A percentile compares a stretch with the other conserved stretches of the same genome.
These are phyloP conservation scores for Polia nebulosa DNA, from an alignment of 2,888 invertebrate genomes.

Conservation along the genomic window DNA sequence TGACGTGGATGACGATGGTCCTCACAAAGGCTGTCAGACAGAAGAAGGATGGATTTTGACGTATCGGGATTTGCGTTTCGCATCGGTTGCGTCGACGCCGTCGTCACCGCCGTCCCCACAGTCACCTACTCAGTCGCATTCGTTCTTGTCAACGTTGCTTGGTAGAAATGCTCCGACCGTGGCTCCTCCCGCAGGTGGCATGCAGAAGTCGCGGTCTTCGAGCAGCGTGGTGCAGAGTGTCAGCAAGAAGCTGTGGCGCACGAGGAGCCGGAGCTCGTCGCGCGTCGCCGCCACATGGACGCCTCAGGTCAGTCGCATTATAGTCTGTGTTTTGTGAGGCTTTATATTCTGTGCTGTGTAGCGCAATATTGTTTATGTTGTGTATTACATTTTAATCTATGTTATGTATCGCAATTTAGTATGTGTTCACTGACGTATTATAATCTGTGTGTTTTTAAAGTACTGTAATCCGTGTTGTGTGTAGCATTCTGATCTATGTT, in stretches of 20 bases:
- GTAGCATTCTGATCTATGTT: neutral
- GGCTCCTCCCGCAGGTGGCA: conserved; percentile 92
- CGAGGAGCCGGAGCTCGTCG: conserved; percentile 95
- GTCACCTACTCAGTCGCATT: conserved; percentile 86
- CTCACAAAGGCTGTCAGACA: conserved; percentile 94
- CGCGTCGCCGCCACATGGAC: conserved; percentile 94
- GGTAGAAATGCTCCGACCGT: conserved; percentile 81
- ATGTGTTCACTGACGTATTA: neutral
- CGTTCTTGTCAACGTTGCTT: conserved; percentile 84
- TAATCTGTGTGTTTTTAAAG: neutral
- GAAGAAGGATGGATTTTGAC: conserved; percentile 94
- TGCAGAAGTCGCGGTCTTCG: conserved; percentile 98
- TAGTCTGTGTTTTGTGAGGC: conserved; percentile 44
- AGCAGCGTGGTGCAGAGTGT: conserved; percentile 97
- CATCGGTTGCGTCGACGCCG: conserved; percentile 84
- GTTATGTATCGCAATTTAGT: neutral
- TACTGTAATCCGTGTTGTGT: neutral
- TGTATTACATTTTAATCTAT: neutral
- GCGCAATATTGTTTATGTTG: neutral
- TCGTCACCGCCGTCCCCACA: conserved; percentile 90
- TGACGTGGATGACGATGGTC: conserved; percentile 95
- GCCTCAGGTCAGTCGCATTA: conserved; percentile 94
- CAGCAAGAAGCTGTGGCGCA: conserved; percentile 96
- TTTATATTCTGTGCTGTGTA: neutral
- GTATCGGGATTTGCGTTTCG: conserved; percentile 83